Evolutionary conservation across 2,888 invertebrate species (phyloP).

Genomic region (Hydroisotoma schaefferi): DNA sequence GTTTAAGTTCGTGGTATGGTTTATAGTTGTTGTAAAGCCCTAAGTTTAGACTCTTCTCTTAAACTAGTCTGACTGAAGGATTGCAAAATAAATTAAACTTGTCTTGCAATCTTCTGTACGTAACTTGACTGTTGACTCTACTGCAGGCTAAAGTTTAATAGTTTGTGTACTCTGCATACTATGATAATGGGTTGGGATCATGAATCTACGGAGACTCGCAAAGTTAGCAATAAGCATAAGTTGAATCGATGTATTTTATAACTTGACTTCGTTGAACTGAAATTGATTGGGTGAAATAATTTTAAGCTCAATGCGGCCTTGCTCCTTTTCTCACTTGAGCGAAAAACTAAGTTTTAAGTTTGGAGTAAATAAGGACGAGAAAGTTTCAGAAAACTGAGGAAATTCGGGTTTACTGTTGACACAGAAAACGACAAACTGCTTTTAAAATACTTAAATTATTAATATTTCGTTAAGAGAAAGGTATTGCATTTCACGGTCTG

Average conservation of each 20-base stretch:
- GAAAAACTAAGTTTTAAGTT: no score
- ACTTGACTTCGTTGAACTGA: slow-evolving; percentile 3
- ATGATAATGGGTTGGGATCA: neutral
- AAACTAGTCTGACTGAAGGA: slow-evolving; percentile 1
- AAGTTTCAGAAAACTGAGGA: no score
- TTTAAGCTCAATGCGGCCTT: slow-evolving; percentile 1
- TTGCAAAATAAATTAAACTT: slow-evolving; percentile 7
- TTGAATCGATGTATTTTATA: neutral
- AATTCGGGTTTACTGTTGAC: no score
- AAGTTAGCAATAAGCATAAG: slow-evolving; percentile 1
- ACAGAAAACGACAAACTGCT: no score
- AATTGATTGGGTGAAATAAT: slow-evolving; percentile 19
- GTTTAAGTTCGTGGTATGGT: no score
- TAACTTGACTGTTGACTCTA: neutral
- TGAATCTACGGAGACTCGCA: neutral
- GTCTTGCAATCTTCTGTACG: neutral
- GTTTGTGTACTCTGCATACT: neutral
- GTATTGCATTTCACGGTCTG: no score
- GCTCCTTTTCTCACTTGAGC: neutral
- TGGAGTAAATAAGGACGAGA: no score
- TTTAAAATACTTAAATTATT: no score
- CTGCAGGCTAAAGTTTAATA: neutral
- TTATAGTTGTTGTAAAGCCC: slow-evolving; percentile 1
- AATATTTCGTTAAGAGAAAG: no score
- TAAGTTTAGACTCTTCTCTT: no score